These are phyloP conservation scores for Zygothrica quintamaculata DNA, from an alignment of 2,888 invertebrate genomes.

Conservation along the genomic window DNA sequence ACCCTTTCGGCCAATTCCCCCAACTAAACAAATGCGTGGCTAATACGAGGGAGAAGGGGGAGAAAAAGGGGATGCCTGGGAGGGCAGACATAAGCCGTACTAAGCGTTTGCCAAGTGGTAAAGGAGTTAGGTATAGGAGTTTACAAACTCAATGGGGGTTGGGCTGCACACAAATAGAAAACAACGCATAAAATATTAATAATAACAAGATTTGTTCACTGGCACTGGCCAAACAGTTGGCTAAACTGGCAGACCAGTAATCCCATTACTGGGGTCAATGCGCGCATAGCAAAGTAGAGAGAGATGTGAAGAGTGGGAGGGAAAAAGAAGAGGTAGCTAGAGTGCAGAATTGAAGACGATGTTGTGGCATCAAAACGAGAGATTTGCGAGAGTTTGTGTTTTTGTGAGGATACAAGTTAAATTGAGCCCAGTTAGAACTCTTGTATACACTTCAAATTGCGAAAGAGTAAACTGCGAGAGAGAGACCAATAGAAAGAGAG, in stretches of 20 bases:
- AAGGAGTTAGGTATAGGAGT: conserved; percentile 10
- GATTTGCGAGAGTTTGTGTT: background rate
- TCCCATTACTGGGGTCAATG: conserved; percentile 77
- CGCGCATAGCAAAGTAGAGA: conserved; percentile 36
- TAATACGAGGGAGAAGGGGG: too few species aligned
- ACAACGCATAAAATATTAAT: conserved; percentile 76
- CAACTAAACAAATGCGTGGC: conserved; percentile 8
- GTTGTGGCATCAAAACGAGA: conserved; percentile 40
- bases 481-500: too few species aligned
- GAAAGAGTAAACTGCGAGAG: conserved; percentile 24
- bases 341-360: too few species aligned
- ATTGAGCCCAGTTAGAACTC: conserved; percentile 40
- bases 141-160: conserved; percentile 3
- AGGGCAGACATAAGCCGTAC: conserved; percentile 44
- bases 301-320: conserved; percentile 20
- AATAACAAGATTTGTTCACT: conserved; percentile 69
- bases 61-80: background rate
- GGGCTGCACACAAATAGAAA: conserved; percentile 38
- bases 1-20: conserved; percentile 44
- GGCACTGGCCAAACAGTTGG: conserved; percentile 53
- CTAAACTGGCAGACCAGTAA: conserved; percentile 63
- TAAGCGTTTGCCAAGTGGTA: conserved; percentile 52
- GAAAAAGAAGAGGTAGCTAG: too few species aligned
- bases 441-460: conserved; percentile 12
- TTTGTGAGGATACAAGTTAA: conserved; percentile 13